A percentile compares a stretch with the other conserved stretches of the same genome.
phyloP scores from a whole-genome alignment of 2,888 invertebrate genomes.

The Thymelicus sylvestris region DNA sequence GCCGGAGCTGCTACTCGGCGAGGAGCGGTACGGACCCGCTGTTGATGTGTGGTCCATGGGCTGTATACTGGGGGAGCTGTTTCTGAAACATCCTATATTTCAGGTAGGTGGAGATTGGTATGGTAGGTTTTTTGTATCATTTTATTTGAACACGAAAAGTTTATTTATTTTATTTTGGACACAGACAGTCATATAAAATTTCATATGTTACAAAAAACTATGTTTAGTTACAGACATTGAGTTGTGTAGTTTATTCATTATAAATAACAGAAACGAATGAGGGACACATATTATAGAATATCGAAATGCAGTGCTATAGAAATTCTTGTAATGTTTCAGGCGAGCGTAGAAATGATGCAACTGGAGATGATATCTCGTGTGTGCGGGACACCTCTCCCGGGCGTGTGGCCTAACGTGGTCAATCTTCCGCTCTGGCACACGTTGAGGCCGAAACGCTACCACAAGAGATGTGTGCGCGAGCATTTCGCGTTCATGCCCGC shows the following conservation, averaged over 20 bases:
- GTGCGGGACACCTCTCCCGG: slow-evolving; percentile 98
- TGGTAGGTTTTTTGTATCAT: too few species aligned
- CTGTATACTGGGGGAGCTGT: slow-evolving; percentile 99
- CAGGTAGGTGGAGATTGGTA: slow-evolving; percentile 84
- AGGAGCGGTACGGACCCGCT: slow-evolving; percentile 98
- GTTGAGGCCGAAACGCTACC: slow-evolving; percentile 95
- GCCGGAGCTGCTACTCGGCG: slow-evolving; percentile 97
- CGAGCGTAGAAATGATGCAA: slow-evolving; percentile 96
- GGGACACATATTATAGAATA: too few species aligned
- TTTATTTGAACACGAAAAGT: too few species aligned
- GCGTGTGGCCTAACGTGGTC: slow-evolving; percentile 98
- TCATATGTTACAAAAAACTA: too few species aligned
- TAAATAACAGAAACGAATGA: too few species aligned
- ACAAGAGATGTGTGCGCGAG: slow-evolving; percentile 95
- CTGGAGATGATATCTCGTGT: slow-evolving; percentile 96
- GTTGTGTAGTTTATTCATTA: too few species aligned
- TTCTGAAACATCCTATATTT: slow-evolving; percentile 97
- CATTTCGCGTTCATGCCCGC: slow-evolving; percentile 97
- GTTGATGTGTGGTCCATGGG: slow-evolving; percentile 99
- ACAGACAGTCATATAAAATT: too few species aligned
- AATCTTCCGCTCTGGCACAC: slow-evolving; percentile 96
- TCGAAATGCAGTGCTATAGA: background rate
- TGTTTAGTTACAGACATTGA: too few species aligned
- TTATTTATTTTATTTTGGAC: too few species aligned
- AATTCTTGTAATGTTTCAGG: slow-evolving; percentile 79